A percentile compares a stretch with the other conserved stretches of the same genome.
These are phyloP conservation scores for Oxyruncus cristatus DNA, from an alignment of 2,113 vertebrate genomes.

Conservation along the genomic window DNA sequence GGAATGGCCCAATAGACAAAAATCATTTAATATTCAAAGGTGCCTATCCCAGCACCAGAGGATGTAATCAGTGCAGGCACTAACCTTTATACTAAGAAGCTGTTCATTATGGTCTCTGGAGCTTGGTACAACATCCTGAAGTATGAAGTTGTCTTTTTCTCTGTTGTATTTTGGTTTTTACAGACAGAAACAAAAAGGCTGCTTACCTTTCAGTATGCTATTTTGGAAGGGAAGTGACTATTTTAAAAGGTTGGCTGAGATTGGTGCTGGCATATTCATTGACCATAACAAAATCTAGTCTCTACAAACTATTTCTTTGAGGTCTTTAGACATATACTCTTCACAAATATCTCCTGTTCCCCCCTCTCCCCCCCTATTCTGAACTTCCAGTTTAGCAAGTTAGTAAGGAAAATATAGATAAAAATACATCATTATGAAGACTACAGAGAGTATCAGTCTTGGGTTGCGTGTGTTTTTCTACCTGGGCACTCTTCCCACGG, in stretches of 20 bases:
- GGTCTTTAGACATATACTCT: background rate
- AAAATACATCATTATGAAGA: background rate
- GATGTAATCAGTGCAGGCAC: background rate
- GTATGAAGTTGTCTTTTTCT: background rate
- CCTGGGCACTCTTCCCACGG: background rate
- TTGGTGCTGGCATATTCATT: background rate
- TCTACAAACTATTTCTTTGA: background rate
- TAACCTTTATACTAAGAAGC: background rate
- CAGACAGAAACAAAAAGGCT: background rate
- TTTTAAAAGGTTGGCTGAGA: background rate
- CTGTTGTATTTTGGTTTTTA: background rate
- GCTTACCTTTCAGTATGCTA: background rate
- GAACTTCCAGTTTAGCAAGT: background rate
- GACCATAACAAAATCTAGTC: background rate
- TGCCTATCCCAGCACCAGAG: background rate
- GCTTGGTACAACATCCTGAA: background rate
- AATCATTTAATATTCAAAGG: conserved; percentile 14
- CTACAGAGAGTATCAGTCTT: background rate
- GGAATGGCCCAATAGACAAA: background rate
- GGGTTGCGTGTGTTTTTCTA: background rate
- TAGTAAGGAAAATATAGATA: background rate
- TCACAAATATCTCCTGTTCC: background rate
- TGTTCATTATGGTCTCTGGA: background rate
- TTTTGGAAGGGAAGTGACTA: background rate
- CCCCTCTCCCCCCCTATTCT: background rate